Evolutionary conservation across 2,888 invertebrate genomes (phyloP).

Genomic region (Branchellion lobata): DNA sequence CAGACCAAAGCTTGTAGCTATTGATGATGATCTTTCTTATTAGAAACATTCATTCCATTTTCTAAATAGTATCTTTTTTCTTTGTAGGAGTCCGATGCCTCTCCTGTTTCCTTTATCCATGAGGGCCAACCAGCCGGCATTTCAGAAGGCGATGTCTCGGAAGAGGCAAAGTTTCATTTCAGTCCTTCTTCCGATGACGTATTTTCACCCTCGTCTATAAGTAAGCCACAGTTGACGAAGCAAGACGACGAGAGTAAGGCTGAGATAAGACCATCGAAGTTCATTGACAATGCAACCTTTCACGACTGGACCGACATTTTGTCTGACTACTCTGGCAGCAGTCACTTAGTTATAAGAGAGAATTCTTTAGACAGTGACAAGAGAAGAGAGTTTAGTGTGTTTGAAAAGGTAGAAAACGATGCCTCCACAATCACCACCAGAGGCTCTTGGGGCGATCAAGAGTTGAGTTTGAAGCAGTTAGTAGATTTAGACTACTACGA

Average conservation of each 20-base stretch:
- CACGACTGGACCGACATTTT: slow-evolving; percentile 5
- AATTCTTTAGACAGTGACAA: background rate
- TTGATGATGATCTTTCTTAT: background rate
- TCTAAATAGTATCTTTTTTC: background rate
- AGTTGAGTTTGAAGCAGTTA: slow-evolving; percentile 47
- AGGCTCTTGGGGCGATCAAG: slow-evolving; percentile 23
- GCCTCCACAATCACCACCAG: background rate
- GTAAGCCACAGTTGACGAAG: background rate
- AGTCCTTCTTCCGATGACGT: background rate
- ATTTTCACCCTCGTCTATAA: background rate
- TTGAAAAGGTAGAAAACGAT: background rate
- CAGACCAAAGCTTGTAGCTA: background rate
- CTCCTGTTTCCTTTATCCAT: slow-evolving; percentile 16
- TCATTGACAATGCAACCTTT: background rate
- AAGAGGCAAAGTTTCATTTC: background rate
- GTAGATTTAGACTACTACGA: slow-evolving; percentile 68
- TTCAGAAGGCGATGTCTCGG: background rate
- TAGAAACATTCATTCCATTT: background rate
- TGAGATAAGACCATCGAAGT: background rate
- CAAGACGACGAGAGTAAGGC: background rate
- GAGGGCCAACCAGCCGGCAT: background rate
- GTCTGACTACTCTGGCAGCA: background rate
- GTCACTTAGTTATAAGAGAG: background rate
- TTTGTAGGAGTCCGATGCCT: background rate
- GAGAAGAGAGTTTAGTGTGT: background rate